Conservation (phyloP, 2,797 vertebrate genomes). For the Halcyon chelicuti region DNA sequence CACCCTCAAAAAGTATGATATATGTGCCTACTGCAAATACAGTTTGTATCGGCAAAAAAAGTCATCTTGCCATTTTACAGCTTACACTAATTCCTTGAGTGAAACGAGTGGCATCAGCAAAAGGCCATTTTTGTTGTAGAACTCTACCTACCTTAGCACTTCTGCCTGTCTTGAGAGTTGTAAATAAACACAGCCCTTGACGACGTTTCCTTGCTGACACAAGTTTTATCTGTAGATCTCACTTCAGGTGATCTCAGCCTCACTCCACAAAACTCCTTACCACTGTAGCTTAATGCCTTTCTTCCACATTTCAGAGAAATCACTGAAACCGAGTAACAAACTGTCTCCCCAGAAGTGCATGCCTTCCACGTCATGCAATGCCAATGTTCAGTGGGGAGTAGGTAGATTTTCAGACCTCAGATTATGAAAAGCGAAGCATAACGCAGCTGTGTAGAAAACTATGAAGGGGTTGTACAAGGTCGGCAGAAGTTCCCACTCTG, state of each 20-base stretch:
- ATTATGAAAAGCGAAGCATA: neutral
- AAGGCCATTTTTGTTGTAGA: neutral
- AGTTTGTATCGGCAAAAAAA: conserved; percentile 9
- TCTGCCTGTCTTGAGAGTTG: neutral
- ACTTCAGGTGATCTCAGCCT: neutral
- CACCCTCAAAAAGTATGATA: neutral
- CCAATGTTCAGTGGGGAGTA: neutral
- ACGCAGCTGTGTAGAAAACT: neutral
- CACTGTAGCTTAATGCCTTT: neutral
- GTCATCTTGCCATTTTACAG: neutral
- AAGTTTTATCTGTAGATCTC: neutral
- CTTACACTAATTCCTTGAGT: neutral
- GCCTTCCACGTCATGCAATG: neutral
- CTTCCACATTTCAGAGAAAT: neutral
- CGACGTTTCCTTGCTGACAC: neutral
- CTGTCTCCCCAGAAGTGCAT: neutral
- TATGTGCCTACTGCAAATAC: neutral
- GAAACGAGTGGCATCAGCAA: conserved; percentile 26
- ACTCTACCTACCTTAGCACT: neutral
- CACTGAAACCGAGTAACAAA: neutral
- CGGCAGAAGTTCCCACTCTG: neutral
- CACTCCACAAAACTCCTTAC: neutral
- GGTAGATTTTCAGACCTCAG: neutral
- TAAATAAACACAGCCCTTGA: conserved; percentile 33
- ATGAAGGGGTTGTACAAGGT: neutral